These are phyloP conservation scores for Acrossocheilus fasciatus DNA, from an alignment of 2,797 vertebrate genomes.

Conservation along the genomic window DNA sequence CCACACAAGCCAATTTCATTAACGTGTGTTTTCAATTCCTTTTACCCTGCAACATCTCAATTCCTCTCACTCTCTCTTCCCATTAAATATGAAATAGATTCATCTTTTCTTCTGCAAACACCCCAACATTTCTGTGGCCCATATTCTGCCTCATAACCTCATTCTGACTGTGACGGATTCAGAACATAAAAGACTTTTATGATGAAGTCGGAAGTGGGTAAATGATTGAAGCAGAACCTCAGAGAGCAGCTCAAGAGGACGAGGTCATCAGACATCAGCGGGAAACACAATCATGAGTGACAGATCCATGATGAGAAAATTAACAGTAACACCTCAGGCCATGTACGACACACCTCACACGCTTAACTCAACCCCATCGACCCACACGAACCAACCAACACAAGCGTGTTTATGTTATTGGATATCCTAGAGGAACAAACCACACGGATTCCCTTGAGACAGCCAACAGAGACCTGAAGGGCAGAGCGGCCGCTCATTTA, in stretches of 20 bases:
- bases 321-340: slow-evolving; percentile 51
- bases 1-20: not conserved
- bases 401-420: slow-evolving; percentile 43
- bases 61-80: not conserved
- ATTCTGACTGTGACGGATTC: not conserved
- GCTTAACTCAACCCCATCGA: slow-evolving; percentile 47
- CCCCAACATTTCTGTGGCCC: not conserved
- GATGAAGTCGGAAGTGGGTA: not conserved
- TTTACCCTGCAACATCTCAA: not conserved
- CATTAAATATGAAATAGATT: not conserved
- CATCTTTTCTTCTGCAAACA: not conserved
- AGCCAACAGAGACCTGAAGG: slow-evolving; percentile 45
- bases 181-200: not conserved
- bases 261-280: slow-evolving; percentile 50
- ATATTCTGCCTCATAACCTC: slow-evolving; percentile 10
- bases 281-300: slow-evolving; percentile 43
- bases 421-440: slow-evolving; percentile 52
- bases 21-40: not conserved
- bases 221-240: slow-evolving; percentile 4
- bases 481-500: slow-evolving; percentile 50
- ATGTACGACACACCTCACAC: slow-evolving; percentile 37
- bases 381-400: slow-evolving; percentile 22
- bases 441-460: slow-evolving; percentile 39
- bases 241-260: slow-evolving; percentile 25
- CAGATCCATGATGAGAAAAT: slow-evolving; percentile 59